Percentiles rank a stretch among this genome's conserved stretches.
Evolutionary conservation across 1,140 invertebrate species (phyloP).

Genomic region (Drosophila sturtevanti): DNA sequence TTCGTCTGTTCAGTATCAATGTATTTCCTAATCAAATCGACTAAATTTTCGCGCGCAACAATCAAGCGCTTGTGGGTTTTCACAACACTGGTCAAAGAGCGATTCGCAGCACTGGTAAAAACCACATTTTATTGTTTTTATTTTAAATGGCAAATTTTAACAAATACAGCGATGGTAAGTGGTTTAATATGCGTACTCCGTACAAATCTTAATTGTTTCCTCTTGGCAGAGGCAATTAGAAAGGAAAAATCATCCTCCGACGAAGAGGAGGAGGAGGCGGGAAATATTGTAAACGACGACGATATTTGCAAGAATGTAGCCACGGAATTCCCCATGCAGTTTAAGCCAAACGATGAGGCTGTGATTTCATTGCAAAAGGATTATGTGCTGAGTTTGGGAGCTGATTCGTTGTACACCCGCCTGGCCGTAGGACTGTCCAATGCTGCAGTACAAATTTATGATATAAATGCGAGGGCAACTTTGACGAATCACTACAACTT

Average conservation of each 20-base stretch:
- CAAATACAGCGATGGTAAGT: constrained; percentile 53
- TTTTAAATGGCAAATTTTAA: constrained; percentile 44
- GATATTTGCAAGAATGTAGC: constrained; percentile 66
- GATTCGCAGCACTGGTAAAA: too few relatives aligned
- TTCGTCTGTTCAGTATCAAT: too few relatives aligned
- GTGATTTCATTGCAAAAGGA: constrained; percentile 55
- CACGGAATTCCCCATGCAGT: constrained; percentile 47
- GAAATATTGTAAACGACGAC: constrained; percentile 37
- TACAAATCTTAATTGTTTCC: not conserved
- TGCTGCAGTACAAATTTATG: constrained; percentile 58
- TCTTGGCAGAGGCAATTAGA: constrained; percentile 34
- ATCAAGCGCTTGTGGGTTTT: too few relatives aligned
- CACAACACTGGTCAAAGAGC: too few relatives aligned
- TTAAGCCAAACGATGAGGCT: constrained; percentile 43
- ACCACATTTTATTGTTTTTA: not conserved
- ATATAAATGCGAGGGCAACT: constrained; percentile 34
- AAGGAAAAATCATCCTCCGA: constrained; percentile 49
- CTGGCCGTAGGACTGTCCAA: constrained; percentile 66
- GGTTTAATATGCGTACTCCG: accelerated
- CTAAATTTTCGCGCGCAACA: not conserved
- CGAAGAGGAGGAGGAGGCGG: constrained; percentile 53
- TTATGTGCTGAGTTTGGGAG: constrained; percentile 58
- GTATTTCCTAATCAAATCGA: not conserved
- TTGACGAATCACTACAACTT: not conserved
- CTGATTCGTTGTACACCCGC: constrained; percentile 44